phyloP scores from a whole-genome alignment of 2,113 vertebrate species.

The Microcebus tavaratra region DNA sequence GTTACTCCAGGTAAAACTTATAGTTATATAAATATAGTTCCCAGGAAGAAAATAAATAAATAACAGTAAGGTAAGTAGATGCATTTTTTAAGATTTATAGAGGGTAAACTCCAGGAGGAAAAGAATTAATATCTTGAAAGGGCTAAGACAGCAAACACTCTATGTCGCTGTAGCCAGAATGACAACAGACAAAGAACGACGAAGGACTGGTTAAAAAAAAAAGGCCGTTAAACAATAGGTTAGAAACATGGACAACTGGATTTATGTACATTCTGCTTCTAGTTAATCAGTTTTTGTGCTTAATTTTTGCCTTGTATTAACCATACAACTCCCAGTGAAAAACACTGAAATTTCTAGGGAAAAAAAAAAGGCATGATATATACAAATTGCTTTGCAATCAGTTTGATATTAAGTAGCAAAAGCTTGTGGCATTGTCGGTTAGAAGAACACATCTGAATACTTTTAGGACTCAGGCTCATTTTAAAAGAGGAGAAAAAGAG shows the following conservation, averaged over 20 bases:
- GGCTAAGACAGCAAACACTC: background rate
- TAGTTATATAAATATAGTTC: background rate
- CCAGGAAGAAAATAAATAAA: background rate
- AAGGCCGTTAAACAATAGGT: background rate
- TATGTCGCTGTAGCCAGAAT: background rate
- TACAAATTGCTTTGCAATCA: background rate
- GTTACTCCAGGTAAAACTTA: background rate
- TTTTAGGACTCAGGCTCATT: background rate
- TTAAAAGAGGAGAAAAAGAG: background rate
- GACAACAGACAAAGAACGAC: background rate
- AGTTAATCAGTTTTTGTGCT: background rate
- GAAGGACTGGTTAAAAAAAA: background rate
- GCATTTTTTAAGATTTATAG: constrained; percentile 36
- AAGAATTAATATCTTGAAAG: constrained; percentile 9
- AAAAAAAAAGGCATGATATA: background rate
- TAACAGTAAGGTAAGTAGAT: background rate
- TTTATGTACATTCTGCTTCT: background rate
- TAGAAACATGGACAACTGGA: background rate
- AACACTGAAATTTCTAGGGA: background rate
- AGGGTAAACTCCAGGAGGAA: background rate
- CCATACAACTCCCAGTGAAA: background rate
- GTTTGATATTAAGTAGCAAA: background rate
- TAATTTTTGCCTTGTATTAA: constrained; percentile 32
- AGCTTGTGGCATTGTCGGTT: background rate
- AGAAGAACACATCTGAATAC: background rate